Evolutionary conservation across 1,140 invertebrate species (phyloP).

Genomic region (Drosophila gunungcola): DNA sequence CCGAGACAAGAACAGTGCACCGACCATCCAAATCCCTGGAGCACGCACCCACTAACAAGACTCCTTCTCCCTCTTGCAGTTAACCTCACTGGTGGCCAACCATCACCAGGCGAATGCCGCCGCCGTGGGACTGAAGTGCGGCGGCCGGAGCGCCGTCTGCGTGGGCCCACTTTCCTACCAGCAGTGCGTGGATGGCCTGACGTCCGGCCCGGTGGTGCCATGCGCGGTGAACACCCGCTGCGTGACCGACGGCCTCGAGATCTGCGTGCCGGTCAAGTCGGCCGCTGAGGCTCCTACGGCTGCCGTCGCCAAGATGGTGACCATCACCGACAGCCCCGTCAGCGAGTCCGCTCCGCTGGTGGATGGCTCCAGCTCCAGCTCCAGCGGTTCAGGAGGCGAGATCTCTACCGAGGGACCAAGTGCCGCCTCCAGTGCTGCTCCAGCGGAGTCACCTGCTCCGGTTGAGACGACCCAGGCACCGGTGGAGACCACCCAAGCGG

Average conservation of each 20-base stretch:
- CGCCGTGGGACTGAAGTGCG: slow-evolving; percentile 59
- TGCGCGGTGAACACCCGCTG: slow-evolving; percentile 66
- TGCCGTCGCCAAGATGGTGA: slow-evolving; percentile 56
- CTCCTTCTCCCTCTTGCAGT: slow-evolving; percentile 28
- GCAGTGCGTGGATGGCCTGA: slow-evolving; percentile 44
- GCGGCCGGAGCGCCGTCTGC: slow-evolving; percentile 63
- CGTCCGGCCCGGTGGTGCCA: slow-evolving; percentile 38
- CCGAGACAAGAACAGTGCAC: slow-evolving; percentile 50
- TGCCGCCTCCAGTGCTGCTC: slow-evolving; percentile 7
- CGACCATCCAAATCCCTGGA: slow-evolving; percentile 7
- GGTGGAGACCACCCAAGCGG: slow-evolving; percentile 16
- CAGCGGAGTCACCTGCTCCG: background rate
- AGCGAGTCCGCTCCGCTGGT: slow-evolving; percentile 49
- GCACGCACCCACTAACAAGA: slow-evolving; percentile 34
- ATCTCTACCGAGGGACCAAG: slow-evolving; percentile 20
- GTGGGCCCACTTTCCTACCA: slow-evolving; percentile 68
- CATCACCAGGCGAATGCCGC: slow-evolving; percentile 45
- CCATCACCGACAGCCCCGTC: slow-evolving; percentile 58
- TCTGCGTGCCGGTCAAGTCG: slow-evolving; percentile 65
- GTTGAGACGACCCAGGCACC: slow-evolving; percentile 13
- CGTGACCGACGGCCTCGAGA: slow-evolving; percentile 72
- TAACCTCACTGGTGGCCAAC: slow-evolving; percentile 49
- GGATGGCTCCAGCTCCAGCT: slow-evolving; percentile 12
- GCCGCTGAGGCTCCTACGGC: slow-evolving; percentile 42
- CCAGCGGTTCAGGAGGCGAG: background rate